A percentile compares a stretch with the other conserved stretches of the same genome.
Evolutionary conservation across 2,797 vertebrate genomes (phyloP).

Genomic region (Takifugu rubripes): DNA sequence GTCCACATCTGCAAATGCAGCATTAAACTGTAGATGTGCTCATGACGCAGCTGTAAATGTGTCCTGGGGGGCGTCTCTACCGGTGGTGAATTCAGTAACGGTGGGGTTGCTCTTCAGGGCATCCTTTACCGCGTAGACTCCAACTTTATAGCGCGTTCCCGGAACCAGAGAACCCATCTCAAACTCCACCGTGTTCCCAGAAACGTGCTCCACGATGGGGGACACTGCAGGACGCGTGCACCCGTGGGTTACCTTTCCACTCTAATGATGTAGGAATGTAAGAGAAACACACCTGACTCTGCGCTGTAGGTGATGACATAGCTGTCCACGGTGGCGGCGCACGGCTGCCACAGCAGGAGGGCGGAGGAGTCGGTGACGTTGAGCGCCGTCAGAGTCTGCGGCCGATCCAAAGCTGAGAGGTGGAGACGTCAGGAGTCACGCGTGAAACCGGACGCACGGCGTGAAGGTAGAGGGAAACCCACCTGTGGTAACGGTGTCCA

Average conservation of each 20-base stretch:
- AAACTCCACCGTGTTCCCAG: slow-evolving; percentile 87
- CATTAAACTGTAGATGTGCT: not conserved
- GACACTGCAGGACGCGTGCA: slow-evolving; percentile 63
- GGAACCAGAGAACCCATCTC: slow-evolving; percentile 82
- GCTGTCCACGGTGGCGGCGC: slow-evolving; percentile 84
- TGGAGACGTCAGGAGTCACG: not conserved
- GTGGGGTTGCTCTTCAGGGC: slow-evolving; percentile 75
- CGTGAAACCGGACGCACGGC: not conserved
- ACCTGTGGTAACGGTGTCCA: slow-evolving; percentile 87
- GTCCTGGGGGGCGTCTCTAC: slow-evolving; percentile 54
- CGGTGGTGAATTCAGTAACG: slow-evolving; percentile 84
- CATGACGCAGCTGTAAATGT: no score
- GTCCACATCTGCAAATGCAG: slow-evolving; percentile 78
- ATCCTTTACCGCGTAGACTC: slow-evolving; percentile 79
- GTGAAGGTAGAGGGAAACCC: not conserved
- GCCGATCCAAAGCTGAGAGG: slow-evolving; percentile 83
- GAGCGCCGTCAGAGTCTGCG: slow-evolving; percentile 77
- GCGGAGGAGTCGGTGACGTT: slow-evolving; percentile 88
- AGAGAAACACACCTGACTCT: slow-evolving; percentile 73
- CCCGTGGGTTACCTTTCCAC: not conserved
- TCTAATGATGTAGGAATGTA: not conserved
- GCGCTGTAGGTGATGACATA: slow-evolving; percentile 85
- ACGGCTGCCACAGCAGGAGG: slow-evolving; percentile 88
- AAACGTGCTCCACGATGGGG: slow-evolving; percentile 79
- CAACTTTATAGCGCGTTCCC: slow-evolving; percentile 80